Evolutionary conservation across 2,113 vertebrate species (phyloP).

Genomic region (Lampris megalopsis): DNA sequence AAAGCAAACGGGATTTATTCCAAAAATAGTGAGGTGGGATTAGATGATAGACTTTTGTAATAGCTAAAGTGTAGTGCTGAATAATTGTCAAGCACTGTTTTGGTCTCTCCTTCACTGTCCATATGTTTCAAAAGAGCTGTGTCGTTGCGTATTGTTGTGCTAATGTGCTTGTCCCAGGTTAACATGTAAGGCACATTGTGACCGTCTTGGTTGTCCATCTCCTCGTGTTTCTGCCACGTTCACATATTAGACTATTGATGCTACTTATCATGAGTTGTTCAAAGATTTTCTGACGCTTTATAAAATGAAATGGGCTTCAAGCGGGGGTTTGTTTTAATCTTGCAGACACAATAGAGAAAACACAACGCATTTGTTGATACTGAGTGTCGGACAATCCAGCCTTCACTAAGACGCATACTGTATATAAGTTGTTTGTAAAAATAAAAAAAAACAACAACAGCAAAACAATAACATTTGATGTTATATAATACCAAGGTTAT

Average conservation of each 20-base stretch:
- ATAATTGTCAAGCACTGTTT: background rate
- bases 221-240: constrained; percentile 45
- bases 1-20: constrained; percentile 6
- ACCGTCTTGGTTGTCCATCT: constrained; percentile 32
- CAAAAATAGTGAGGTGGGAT: background rate
- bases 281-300: constrained; percentile 10
- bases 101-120: constrained; percentile 20
- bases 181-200: constrained; percentile 17
- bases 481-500: constrained; percentile 66
- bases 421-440: constrained; percentile 72
- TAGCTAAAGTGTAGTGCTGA: background rate
- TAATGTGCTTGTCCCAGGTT: constrained; percentile 11
- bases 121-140: constrained; percentile 17
- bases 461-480: constrained; percentile 55
- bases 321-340: constrained; percentile 18
- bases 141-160: constrained; percentile 34
- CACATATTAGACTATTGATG: background rate
- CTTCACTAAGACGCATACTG: constrained; percentile 71
- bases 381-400: constrained; percentile 80
- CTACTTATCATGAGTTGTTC: constrained; percentile 16
- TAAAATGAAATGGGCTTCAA: constrained; percentile 15
- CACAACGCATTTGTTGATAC: constrained; percentile 73
- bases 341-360: constrained; percentile 56
- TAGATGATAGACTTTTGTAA: background rate
- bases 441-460: constrained; percentile 37